These are phyloP conservation scores for Microhierax caerulescens DNA, from an alignment of 2,797 vertebrate species.

Conservation along the genomic window DNA sequence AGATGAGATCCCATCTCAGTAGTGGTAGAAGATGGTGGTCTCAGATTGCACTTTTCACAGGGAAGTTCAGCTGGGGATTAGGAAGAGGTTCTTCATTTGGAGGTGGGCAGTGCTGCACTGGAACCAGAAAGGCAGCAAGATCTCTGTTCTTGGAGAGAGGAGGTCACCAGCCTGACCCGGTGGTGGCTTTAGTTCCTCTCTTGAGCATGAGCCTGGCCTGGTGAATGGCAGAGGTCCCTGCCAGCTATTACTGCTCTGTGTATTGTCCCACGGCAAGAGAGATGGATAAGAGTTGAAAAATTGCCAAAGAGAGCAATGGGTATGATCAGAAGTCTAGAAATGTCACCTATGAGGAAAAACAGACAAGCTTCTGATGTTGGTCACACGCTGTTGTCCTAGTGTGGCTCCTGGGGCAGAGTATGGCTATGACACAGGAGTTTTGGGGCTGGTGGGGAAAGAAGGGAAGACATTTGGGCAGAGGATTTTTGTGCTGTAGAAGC, in stretches of 20 bases:
- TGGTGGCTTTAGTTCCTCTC: neutral
- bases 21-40: neutral
- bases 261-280: neutral
- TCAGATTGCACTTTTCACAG: neutral
- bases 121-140: neutral
- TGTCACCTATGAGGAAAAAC: neutral
- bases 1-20: neutral
- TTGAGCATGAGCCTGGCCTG: neutral
- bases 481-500: neutral
- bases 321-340: neutral
- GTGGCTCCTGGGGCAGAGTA: neutral
- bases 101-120: neutral
- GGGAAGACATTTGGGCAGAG: neutral
- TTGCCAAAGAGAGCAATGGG: neutral
- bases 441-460: neutral
- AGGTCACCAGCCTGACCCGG: neutral
- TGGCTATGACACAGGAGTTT: neutral
- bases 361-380: neutral
- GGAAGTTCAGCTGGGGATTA: neutral
- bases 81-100: neutral
- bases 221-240: neutral
- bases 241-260: neutral
- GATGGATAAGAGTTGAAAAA: neutral
- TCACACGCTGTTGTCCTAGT: fast-evolving
- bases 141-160: neutral